A percentile compares a stretch with the other conserved stretches of the same genome.
Evolutionary conservation across 2,797 vertebrate species (phyloP).

Genomic region (Lateolabrax maculatus): DNA sequence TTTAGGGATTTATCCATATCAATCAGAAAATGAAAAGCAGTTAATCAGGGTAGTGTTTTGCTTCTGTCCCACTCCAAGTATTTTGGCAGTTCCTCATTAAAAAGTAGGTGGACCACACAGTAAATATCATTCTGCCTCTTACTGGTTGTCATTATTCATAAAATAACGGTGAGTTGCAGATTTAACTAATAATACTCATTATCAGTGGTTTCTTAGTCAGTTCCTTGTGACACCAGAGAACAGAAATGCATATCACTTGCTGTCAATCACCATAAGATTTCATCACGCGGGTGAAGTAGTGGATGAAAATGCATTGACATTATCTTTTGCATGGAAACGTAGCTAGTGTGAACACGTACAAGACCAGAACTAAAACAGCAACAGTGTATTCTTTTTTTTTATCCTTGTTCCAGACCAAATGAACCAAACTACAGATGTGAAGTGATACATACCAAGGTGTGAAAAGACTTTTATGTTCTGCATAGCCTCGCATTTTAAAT

Average conservation of each 20-base stretch:
- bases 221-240: not conserved
- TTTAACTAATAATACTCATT: not conserved
- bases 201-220: not conserved
- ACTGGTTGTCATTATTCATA: too few species aligned
- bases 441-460: slow-evolving; percentile 15
- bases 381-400: not conserved
- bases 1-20: not conserved
- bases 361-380: not conserved
- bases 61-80: not conserved
- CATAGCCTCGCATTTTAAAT: not conserved
- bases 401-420: not conserved
- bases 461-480: slow-evolving; percentile 14
- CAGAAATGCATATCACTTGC: not conserved
- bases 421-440: slow-evolving; percentile 9
- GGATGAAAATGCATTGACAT: not conserved
- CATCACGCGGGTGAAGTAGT: not conserved
- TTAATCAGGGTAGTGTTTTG: not conserved
- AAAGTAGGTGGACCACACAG: too few species aligned
- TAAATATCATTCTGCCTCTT: too few species aligned
- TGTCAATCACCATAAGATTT: not conserved
- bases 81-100: not conserved
- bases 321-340: not conserved
- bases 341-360: not conserved
- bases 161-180: not conserved
- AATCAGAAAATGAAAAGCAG: not conserved